Conservation (phyloP, 2,888 invertebrate species). For the Schizaphis graminum region DNA sequence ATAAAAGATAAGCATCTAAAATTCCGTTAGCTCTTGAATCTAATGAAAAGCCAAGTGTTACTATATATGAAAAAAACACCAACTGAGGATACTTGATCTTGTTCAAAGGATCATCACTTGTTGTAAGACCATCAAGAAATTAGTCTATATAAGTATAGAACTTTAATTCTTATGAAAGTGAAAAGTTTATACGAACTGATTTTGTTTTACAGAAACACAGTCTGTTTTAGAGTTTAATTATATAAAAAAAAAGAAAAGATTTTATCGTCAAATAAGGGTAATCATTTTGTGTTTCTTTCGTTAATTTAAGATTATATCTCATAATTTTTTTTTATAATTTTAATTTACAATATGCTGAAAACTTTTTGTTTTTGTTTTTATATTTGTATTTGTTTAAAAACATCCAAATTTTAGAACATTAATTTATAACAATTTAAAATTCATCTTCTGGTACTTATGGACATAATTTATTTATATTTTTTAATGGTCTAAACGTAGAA, state of each 20-base stretch:
- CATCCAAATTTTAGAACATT: background rate
- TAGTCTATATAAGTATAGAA: background rate
- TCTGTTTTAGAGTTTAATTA: background rate
- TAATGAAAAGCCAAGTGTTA: constrained; percentile 31
- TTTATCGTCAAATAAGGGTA: constrained; percentile 3
- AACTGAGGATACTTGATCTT: background rate
- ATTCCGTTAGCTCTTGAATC: constrained; percentile 18
- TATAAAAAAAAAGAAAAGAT: background rate
- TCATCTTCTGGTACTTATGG: background rate
- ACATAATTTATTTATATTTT: background rate
- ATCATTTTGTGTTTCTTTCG: background rate
- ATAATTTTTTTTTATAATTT: background rate
- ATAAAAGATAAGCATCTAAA: constrained; percentile 23
- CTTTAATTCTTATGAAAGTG: background rate
- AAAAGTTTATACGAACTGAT: constrained; percentile 16
- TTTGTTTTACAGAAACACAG: background rate
- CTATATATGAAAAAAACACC: background rate
- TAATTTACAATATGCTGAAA: background rate
- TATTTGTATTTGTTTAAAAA: background rate
- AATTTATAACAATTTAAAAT: background rate
- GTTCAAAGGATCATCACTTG: constrained; percentile 29
- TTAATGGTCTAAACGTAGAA: background rate
- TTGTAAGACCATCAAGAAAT: constrained; percentile 18
- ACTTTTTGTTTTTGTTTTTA: background rate
- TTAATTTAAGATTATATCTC: background rate